phyloP scores from a whole-genome alignment of 2,888 invertebrate genomes.

The Julus scanicus region DNA sequence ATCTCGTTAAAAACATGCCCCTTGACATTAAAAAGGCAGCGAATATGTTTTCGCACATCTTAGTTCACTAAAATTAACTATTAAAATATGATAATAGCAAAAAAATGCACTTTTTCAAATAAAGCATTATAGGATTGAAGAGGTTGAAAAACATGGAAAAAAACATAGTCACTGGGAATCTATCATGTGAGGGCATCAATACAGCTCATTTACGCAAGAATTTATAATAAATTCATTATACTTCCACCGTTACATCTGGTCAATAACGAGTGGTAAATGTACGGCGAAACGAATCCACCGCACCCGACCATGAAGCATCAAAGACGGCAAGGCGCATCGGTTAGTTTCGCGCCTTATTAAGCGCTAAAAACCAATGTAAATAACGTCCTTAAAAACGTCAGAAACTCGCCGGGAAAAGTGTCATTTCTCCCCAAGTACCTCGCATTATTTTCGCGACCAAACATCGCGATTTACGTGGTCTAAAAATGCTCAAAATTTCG shows the following conservation, averaged over 20 bases:
- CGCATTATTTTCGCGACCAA: not conserved
- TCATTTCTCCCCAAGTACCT: not conserved
- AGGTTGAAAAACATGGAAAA: not conserved
- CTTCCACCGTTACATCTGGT: too few relatives aligned
- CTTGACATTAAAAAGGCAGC: not conserved
- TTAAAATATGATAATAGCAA: not conserved
- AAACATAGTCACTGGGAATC: not conserved
- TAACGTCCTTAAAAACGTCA: not conserved
- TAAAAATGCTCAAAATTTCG: not conserved
- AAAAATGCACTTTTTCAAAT: not conserved
- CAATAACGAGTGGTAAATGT: too few relatives aligned
- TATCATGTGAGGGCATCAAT: not conserved
- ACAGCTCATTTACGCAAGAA: too few relatives aligned
- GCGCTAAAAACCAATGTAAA: not conserved
- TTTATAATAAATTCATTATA: too few relatives aligned
- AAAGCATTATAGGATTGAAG: not conserved
- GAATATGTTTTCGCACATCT: not conserved
- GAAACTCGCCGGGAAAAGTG: not conserved
- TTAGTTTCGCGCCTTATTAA: not conserved
- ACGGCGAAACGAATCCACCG: not conserved
- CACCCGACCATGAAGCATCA: not conserved
- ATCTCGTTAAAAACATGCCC: not conserved
- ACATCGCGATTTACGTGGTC: not conserved
- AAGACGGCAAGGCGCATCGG: not conserved
- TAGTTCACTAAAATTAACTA: not conserved